A percentile compares a stretch with the other conserved stretches of the same genome.
phyloP scores from a whole-genome alignment of 2,797 vertebrate species.

The Pogoniulus pusillus region DNA sequence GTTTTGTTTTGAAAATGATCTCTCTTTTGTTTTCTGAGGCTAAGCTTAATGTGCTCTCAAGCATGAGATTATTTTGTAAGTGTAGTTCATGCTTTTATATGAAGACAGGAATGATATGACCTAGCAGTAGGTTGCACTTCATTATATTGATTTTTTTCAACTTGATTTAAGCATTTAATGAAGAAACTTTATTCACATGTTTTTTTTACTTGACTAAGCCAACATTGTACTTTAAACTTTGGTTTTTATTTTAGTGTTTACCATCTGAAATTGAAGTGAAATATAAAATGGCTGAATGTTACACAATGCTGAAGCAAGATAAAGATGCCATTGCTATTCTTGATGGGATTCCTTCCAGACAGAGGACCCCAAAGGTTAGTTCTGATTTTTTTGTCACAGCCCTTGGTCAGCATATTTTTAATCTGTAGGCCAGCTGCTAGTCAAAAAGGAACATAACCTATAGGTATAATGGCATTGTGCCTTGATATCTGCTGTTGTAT shows the following conservation, averaged over 20 bases:
- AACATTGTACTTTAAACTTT: rapidly evolving
- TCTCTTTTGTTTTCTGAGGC: not conserved
- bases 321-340: conserved; percentile 98
- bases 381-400: not conserved
- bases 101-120: not conserved
- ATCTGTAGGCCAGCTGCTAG: not conserved
- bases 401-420: not conserved
- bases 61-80: rapidly evolving
- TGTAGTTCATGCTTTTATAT: not conserved
- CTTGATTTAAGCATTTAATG: not conserved
- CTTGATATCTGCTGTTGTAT: not conserved
- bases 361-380: conserved; percentile 94
- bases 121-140: not conserved
- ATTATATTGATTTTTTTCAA: not conserved
- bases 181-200: not conserved
- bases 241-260: conserved; percentile 81
- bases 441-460: not conserved
- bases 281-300: conserved; percentile 99
- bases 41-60: not conserved
- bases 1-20: not conserved
- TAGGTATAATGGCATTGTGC: not conserved
- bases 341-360: conserved; percentile 95
- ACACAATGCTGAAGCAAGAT: conserved; percentile 96
- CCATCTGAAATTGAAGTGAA: conserved; percentile 98
- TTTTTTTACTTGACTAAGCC: not conserved